phyloP scores from a whole-genome alignment of 2,113 vertebrate genomes.

The Ariopsis seemanni region DNA sequence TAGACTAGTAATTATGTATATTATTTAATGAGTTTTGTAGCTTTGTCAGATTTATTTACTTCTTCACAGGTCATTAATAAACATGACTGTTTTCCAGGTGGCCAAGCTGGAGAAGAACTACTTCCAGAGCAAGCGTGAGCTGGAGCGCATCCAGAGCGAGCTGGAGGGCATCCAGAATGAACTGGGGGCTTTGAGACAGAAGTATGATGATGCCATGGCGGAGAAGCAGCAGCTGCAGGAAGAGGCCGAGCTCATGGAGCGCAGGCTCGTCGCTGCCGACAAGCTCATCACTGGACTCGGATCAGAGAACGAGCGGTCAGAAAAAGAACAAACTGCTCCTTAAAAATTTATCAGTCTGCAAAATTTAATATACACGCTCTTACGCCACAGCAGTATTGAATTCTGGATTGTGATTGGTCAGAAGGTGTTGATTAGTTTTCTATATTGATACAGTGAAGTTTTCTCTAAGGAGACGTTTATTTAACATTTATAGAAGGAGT shows the following conservation, averaged over 20 bases:
- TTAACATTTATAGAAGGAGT: too few species aligned
- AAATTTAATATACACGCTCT: too few species aligned
- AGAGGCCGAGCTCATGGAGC: conserved; percentile 92
- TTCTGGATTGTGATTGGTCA: not conserved
- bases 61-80: not conserved
- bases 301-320: conserved; percentile 89
- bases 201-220: conserved; percentile 80
- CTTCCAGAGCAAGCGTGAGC: conserved; percentile 80
- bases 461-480: too few species aligned
- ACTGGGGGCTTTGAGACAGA: conserved; percentile 79
- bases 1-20: not conserved
- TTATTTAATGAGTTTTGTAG: not conserved
- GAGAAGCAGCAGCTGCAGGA: conserved; percentile 88
- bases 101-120: conserved; percentile 88
- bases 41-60: not conserved
- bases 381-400: too few species aligned
- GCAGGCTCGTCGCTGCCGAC: conserved; percentile 86
- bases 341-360: not conserved
- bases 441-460: too few species aligned
- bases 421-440: not conserved
- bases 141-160: conserved; percentile 85
- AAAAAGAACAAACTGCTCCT: not conserved
- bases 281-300: conserved; percentile 92
- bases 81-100: conserved; percentile 72
- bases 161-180: conserved; percentile 80